Base-by-base conservation (phyloP, 1,140 invertebrate genomes). In the Tribolium castaneum region DNA sequence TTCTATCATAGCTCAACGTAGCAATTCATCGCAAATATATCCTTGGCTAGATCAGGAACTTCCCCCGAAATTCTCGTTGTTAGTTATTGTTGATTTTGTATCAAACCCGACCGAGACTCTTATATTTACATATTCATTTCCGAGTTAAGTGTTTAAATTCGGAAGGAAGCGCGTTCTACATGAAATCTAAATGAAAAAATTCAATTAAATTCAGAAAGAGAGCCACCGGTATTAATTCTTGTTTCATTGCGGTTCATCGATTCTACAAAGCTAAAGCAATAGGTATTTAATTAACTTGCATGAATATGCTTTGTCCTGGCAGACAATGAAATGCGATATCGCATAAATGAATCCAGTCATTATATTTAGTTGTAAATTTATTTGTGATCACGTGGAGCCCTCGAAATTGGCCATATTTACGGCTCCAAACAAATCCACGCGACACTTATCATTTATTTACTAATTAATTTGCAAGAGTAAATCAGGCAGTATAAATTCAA, bases 271-370 rank as follows among this genome's bases (percentile, higher is more conserved):
- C 59, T 54, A 52, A 73, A 35, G 49, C 71, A 52, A 73, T 73
- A 30, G 25, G 1, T 30, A 73, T 73, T 73, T 54, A 73, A 73
- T 73, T 73, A 73, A 73, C 71, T 73, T 35, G 71, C 52, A 54
- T 52, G 71, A 73, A 73, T 73, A 73, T 73, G 71, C 71, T 73
- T 73, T 73, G 71, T 73, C 52, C 52, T 34, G 9, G 30, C 30
- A 66, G 30, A 66, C 59, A 66, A 66, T 66, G 30, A 34, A 66
- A 35, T 66, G 19, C 30, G 59, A 66, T 66, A 66, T 35, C 30
- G 25, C 14, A 66, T 66, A 66, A 34, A 66, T 66, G 59, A 66
- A 39, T 66, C 45, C 14, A 12, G 59, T 35, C 59, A 66, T 66
- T 66, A 30, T 30, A 66, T 66, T 66, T 35, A 35, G 30, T 35